phyloP scores from a whole-genome alignment of 2,888 invertebrate species.

The Calameuta pallipes region DNA sequence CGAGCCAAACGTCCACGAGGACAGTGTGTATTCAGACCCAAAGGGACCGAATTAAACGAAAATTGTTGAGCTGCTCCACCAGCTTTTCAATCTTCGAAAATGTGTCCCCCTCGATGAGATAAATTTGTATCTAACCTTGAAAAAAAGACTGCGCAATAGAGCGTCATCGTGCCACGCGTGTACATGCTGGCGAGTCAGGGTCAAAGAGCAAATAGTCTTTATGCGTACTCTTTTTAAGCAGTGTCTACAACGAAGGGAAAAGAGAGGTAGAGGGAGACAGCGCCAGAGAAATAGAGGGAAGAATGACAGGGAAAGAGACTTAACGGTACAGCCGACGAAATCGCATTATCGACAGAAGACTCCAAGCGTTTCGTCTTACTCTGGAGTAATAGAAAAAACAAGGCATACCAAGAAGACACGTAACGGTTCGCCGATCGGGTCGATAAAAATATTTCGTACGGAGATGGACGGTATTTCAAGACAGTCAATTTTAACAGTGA shows the following conservation, averaged over 20 bases:
- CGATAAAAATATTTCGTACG: neutral
- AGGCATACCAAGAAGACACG: neutral
- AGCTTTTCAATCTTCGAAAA: neutral
- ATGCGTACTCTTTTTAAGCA: slow-evolving; percentile 8
- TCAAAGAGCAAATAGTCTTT: slow-evolving; percentile 19
- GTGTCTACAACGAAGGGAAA: slow-evolving; percentile 2
- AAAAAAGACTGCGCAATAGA: neutral
- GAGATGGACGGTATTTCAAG: neutral
- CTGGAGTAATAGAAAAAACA: neutral
- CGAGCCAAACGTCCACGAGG: neutral
- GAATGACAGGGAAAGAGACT: neutral
- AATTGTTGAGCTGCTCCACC: neutral
- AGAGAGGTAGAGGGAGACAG: neutral
- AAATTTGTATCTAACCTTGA: neutral
- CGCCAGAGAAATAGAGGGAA: neutral
- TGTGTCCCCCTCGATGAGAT: neutral
- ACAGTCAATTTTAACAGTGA: neutral
- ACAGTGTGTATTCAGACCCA: neutral
- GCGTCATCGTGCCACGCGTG: slow-evolving; percentile 10
- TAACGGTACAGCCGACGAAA: neutral
- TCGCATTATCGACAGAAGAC: neutral
- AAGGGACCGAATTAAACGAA: neutral
- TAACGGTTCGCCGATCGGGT: neutral
- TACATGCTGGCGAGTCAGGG: slow-evolving; percentile 17
- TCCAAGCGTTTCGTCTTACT: neutral